Evolutionary conservation across 2,113 vertebrate species (phyloP).

Genomic region (Sphaerodactylus townsendi): DNA sequence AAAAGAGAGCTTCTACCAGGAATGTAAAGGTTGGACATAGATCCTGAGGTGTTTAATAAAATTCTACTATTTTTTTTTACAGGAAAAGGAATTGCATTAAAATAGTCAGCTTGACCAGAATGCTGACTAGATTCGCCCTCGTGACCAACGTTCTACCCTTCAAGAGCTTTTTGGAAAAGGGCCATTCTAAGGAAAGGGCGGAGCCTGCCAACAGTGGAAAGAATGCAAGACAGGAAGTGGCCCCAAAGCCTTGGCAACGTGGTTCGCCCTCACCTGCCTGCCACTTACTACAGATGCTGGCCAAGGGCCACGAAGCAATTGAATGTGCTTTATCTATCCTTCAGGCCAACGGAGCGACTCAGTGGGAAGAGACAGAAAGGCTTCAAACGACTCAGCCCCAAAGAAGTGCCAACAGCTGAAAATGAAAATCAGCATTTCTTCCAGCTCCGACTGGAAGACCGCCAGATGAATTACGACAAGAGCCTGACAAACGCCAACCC

Average conservation of each 20-base stretch:
- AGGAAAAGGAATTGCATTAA: not conserved
- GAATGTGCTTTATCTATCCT: conserved; percentile 27
- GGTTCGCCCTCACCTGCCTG: not conserved
- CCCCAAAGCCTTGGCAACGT: not conserved
- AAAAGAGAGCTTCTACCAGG: too few relatives aligned
- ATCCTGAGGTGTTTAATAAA: too few relatives aligned
- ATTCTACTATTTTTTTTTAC: too few relatives aligned
- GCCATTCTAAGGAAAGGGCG: not conserved
- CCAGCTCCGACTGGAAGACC: not conserved
- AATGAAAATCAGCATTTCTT: conserved; percentile 43
- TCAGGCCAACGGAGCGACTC: conserved; percentile 23
- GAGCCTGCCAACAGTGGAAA: not conserved
- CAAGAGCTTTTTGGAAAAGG: not conserved
- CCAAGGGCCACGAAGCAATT: not conserved
- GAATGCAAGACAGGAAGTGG: not conserved
- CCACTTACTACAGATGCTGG: not conserved
- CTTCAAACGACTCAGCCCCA: not conserved
- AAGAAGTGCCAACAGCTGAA: not conserved
- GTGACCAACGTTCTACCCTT: not conserved
- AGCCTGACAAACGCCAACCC: conserved; percentile 13
- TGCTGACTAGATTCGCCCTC: not conserved
- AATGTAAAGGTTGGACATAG: too few relatives aligned
- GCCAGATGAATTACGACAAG: conserved; percentile 15
- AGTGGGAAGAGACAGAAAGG: not conserved
- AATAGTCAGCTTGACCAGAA: not conserved